Evolutionary conservation across 2,113 vertebrate species (phyloP), one percentile per base, ranked within the genome.

Genomic region (Calyptomena viridis): DNA sequence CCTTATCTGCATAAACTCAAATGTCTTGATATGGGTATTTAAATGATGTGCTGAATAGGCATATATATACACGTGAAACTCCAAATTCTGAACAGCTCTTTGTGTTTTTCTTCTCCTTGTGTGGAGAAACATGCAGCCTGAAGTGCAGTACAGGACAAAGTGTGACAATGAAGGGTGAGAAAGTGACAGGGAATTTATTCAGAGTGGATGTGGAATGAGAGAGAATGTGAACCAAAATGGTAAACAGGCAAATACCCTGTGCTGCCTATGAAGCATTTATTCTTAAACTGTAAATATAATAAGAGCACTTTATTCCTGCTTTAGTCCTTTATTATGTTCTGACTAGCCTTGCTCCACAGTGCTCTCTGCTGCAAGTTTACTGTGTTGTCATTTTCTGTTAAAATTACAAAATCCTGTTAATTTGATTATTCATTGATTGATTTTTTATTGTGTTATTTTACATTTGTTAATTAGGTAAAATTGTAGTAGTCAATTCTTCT

Each of bases 341-440:
- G 24, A 20, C 46, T 81, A 40, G 68, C 37, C 40, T 91, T 95
- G 76, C 87, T 88, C 87, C 58, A 52, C 63, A 94, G 90, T 95
- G 97, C 95, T 82, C 95, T 97, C 96, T 97, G 69, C 94, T 97
- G 96, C 89, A 89, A 92, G 55, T 84, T 69, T 84, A 27, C 31
- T 53, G 18, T 56, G 13, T 72, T 80, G 44, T 11, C 0, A 40
- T 78, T 78, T 46, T 80, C 44, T 71, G 31, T 30, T 23, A 81
- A 88, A 92, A 78, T 59, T 28, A 12, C 7, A 59, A 40, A 64
- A 55, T 74, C 35, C 22, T 23, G 31, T 56, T 80, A 46, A 6
- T 46, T 33, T 50, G 13, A 15, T 40, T 35, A 7, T 40, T 49
- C 55, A 6, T 10, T 58, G 30, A 56, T 40, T 40, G 31, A 17